These are phyloP conservation scores for Lypha dubia DNA, from an alignment of 2,888 invertebrate species.

Conservation along the genomic window DNA sequence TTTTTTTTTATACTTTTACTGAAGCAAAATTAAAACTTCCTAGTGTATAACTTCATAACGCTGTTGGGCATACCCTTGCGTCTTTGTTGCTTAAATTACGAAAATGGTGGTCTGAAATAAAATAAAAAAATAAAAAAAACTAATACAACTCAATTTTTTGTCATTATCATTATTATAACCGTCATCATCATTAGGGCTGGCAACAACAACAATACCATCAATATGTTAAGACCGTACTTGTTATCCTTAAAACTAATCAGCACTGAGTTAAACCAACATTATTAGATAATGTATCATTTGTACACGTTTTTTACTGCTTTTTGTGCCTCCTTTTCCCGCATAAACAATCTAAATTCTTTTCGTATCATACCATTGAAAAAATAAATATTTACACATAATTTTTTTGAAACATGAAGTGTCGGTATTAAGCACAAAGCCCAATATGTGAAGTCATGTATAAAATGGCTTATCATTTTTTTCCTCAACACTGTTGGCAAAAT, in stretches of 20 bases:
- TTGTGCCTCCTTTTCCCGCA: background rate
- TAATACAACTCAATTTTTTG: slow-evolving; percentile 22
- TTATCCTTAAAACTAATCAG: slow-evolving; percentile 69
- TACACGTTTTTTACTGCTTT: background rate
- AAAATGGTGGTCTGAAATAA: too few species aligned
- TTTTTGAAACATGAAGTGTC: background rate
- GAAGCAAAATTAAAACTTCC: background rate
- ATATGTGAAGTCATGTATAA: slow-evolving; percentile 25
- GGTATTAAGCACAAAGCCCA: background rate
- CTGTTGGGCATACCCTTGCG: background rate
- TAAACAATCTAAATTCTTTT: background rate
- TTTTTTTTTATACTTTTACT: slow-evolving; percentile 10
- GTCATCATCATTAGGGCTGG: slow-evolving; percentile 1
- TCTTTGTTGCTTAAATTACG: slow-evolving; percentile 24
- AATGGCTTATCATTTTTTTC: slow-evolving; percentile 44
- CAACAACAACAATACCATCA: slow-evolving; percentile 25
- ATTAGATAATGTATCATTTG: slow-evolving; percentile 61
- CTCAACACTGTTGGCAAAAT: slow-evolving; percentile 13
- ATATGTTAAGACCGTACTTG: slow-evolving; percentile 47
- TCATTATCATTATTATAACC: slow-evolving; percentile 27
- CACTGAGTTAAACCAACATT: slow-evolving; percentile 67
- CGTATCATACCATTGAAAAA: background rate
- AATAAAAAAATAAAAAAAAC: background rate
- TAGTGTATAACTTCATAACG: background rate
- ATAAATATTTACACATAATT: too few species aligned